A percentile compares a stretch with the other conserved stretches of the same genome.
phyloP scores from a whole-genome alignment of 2,113 vertebrate genomes.

The Cochlearius cochlearius region DNA sequence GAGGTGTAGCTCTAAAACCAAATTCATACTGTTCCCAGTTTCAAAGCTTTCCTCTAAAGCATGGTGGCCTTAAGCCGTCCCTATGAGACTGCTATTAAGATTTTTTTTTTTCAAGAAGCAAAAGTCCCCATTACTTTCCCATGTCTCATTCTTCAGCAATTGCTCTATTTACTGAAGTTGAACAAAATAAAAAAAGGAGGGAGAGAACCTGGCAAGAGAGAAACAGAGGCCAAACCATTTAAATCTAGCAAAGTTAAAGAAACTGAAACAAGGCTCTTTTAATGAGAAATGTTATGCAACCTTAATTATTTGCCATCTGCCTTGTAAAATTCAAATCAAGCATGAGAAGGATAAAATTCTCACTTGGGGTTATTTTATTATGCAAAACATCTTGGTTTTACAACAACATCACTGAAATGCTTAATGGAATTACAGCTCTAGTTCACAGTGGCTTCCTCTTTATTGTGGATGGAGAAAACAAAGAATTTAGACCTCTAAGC shows the following conservation, averaged over 20 bases:
- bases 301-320: conserved; percentile 17
- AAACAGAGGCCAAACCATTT: background rate
- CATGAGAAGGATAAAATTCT: conserved; percentile 3
- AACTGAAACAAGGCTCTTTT: background rate
- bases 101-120: background rate
- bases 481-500: background rate
- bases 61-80: background rate
- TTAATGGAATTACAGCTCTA: background rate
- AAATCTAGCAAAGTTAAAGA: background rate
- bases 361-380: conserved; percentile 25
- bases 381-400: conserved; percentile 23
- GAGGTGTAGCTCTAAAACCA: background rate
- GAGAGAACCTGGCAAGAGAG: background rate
- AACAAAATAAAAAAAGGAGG: background rate
- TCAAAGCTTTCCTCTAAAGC: background rate
- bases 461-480: background rate
- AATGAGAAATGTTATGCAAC: background rate
- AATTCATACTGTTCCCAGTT: background rate
- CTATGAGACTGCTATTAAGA: rapidly evolving
- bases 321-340: conserved; percentile 37
- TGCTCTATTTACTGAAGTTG: background rate
- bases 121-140: background rate
- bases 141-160: background rate
- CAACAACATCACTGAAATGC: background rate
- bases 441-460: background rate